Percentiles rank a stretch among this genome's conserved stretches.
Evolutionary conservation across 2,113 vertebrate species (phyloP).

Genomic region (Xyrauchen texanus): DNA sequence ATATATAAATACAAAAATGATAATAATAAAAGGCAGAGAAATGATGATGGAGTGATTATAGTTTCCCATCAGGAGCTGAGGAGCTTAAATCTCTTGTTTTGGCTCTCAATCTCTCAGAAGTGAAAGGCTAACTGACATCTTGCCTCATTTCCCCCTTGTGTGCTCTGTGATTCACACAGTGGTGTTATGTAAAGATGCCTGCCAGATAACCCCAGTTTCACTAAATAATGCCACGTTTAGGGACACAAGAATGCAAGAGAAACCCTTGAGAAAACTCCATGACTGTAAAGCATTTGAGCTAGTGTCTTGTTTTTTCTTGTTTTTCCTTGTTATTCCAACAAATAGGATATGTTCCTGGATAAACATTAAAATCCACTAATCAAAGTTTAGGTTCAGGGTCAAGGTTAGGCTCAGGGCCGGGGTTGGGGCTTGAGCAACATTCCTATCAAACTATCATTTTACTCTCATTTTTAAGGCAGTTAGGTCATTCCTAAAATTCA

Average conservation of each 20-base stretch:
- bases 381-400: no score
- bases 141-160: slow-evolving; percentile 18
- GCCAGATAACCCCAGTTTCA: slow-evolving; percentile 29
- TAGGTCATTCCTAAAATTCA: no score
- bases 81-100: background rate
- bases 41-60: background rate
- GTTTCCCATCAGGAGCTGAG: background rate
- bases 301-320: slow-evolving; percentile 20
- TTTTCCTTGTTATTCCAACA: no score
- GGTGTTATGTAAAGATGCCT: slow-evolving; percentile 40
- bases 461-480: no score
- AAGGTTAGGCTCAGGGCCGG: no score
- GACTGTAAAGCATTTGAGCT: slow-evolving; percentile 6
- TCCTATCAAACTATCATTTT: no score
- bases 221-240: slow-evolving; percentile 28
- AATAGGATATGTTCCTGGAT: no score
- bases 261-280: slow-evolving; percentile 8
- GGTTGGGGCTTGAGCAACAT: no score
- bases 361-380: no score
- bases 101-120: slow-evolving; percentile 32
- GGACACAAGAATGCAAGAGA: slow-evolving; percentile 10
- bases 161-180: slow-evolving; percentile 38
- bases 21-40: background rate
- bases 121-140: slow-evolving; percentile 42
- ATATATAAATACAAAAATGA: no score